Evolutionary conservation across 1,140 invertebrate genomes (phyloP).

Genomic region (Drosophila aff.): DNA sequence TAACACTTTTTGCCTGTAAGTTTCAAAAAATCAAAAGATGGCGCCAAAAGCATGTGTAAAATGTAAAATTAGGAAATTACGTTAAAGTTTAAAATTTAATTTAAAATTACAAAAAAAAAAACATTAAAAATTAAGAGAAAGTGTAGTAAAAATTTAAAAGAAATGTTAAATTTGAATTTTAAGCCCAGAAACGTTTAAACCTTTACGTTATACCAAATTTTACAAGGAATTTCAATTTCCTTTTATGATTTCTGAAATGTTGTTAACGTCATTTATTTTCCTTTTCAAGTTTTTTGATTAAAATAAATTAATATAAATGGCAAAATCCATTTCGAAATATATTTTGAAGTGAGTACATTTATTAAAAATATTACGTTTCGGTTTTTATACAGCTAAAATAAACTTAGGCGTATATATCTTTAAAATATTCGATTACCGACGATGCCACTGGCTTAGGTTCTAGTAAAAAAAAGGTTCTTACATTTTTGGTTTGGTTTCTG

Average conservation of each 20-base stretch:
- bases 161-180: too few relatives aligned
- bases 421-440: conserved; percentile 54
- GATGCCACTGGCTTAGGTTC: conserved; percentile 12
- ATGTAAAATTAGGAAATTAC: background rate
- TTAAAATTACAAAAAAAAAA: too few relatives aligned
- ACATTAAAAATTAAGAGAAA: background rate
- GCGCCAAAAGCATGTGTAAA: background rate
- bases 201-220: too few relatives aligned
- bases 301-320: too few relatives aligned
- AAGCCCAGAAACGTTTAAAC: too few relatives aligned
- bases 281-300: too few relatives aligned
- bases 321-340: background rate
- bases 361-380: conserved; percentile 68
- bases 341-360: conserved; percentile 33
- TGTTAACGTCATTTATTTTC: too few relatives aligned
- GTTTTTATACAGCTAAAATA: conserved; percentile 39
- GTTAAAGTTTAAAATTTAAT: background rate
- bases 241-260: too few relatives aligned
- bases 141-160: fast-evolving
- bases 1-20: background rate
- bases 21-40: background rate
- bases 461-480: conserved; percentile 52
- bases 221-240: too few relatives aligned
- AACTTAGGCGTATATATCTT: conserved; percentile 19
- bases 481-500: conserved; percentile 29